Evolutionary conservation across 2,797 vertebrate genomes (phyloP), one percentile per base, ranked within the genome.

Genomic region (Alfaro cultratus): DNA sequence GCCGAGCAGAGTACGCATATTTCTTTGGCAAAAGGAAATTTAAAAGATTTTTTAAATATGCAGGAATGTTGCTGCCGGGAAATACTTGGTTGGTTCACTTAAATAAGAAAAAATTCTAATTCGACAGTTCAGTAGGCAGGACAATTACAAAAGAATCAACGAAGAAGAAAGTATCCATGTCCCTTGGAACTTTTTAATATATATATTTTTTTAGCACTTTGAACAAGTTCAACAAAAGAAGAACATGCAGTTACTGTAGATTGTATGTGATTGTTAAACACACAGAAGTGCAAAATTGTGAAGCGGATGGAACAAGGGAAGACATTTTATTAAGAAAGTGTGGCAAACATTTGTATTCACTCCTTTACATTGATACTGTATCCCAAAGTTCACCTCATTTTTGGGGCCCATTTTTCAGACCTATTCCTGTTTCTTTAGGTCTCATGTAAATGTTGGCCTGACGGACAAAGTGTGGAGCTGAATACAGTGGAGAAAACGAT

Each of bases 101-200:
- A 81, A 88, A 76, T 75, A 64, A 77, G n/a, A 29, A 60, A 55
- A 43, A 73, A 45, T 41, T 21, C 21, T 43, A 23, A 51, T 43
- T 68, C 0, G 23, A 41, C 10, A 26, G 21, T 12, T 41, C 39
- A 68, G 39, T 41, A 26, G 10, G 39, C 11, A 26, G 67, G 39
- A 5, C 21, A 26, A 26, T 41, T 41, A 41, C 64, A 26, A 68
- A 68, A 12, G 1, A 41, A 39, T 6, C 57, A 13, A 12, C 2
- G 13, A 31, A 16, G 26, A 60, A 31, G 18, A 21, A 64, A 64
- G 16, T 36, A 36, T 36, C 8, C n/a, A 57, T 9, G 7, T 18
- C 2, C 31, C 2, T 9, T 16, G 15, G 13, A 36, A 34, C 5
- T 2, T 64, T 60, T 60, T 13, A 60, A n/a, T 5, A 53, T 21